phyloP scores from a whole-genome alignment of 1,140 invertebrate genomes.

The Orius insidiosus region DNA sequence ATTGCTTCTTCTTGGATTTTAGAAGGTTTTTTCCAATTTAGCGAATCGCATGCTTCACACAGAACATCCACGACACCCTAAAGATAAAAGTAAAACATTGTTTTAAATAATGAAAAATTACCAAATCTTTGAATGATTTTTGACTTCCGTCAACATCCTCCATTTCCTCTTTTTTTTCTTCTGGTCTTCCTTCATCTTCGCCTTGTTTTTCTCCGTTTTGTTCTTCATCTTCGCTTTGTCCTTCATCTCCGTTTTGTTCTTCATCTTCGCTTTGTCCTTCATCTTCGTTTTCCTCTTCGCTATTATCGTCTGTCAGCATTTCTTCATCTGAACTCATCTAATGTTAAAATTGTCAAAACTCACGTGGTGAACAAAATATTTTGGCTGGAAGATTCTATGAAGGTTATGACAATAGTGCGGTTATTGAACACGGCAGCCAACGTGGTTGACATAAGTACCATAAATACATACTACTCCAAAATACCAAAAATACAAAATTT shows the following conservation, averaged over 20 bases:
- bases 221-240: background rate
- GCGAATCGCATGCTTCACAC: constrained; percentile 73
- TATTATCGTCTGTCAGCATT: background rate
- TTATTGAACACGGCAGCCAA: too few relatives aligned
- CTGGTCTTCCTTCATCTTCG: background rate
- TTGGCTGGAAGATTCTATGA: too few relatives aligned
- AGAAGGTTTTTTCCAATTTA: constrained; percentile 87
- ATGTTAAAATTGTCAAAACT: too few relatives aligned
- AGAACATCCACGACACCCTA: constrained; percentile 84
- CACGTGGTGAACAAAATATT: too few relatives aligned
- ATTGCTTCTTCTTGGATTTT: constrained; percentile 91
- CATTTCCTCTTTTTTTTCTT: background rate
- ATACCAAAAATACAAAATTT: too few relatives aligned
- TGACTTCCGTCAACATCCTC: background rate
- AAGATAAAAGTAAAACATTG: constrained; percentile 2
- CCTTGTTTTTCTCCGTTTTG: background rate
- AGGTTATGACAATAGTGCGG: too few relatives aligned
- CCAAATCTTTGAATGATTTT: constrained; percentile 3
- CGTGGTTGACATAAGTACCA: too few relatives aligned
- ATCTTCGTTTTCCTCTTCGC: background rate
- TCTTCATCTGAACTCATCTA: too few relatives aligned
- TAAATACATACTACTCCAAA: too few relatives aligned
- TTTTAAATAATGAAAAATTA: background rate
- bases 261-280: background rate
- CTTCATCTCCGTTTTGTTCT: background rate